Evolutionary conservation across 2,113 vertebrate species (phyloP).

Genomic region (Microcebus murinus): DNA sequence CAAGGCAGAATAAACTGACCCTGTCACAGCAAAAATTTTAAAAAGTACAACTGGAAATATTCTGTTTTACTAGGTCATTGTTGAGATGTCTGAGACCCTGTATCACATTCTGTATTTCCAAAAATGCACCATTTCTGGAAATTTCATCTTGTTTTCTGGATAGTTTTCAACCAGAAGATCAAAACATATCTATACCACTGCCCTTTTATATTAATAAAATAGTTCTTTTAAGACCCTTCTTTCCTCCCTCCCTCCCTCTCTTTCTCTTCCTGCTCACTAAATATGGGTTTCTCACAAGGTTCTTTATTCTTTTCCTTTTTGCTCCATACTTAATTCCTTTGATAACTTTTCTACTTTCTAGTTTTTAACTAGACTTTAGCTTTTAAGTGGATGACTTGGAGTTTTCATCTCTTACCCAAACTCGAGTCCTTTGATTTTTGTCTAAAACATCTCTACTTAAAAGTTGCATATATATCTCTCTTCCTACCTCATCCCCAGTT

Average conservation of each 20-base stretch:
- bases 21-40: background rate
- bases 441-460: conserved; percentile 14
- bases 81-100: background rate
- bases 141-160: background rate
- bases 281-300: background rate
- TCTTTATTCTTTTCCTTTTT: conserved; percentile 36
- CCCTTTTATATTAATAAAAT: background rate
- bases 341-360: conserved; percentile 44
- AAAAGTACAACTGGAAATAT: background rate
- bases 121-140: background rate
- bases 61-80: background rate
- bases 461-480: background rate
- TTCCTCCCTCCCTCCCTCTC: background rate
- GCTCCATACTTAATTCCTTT: background rate
- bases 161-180: background rate
- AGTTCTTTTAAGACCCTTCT: background rate
- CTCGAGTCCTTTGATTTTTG: conserved; percentile 16
- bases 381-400: background rate
- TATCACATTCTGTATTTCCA: background rate
- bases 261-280: background rate
- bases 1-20: conserved; percentile 64
- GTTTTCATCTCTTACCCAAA: conserved; percentile 15
- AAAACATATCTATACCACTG: background rate
- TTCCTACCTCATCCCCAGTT: background rate
- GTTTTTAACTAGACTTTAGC: background rate